Base-by-base conservation (phyloP, 2,797 vertebrate species). In the Spinus pinus region DNA sequence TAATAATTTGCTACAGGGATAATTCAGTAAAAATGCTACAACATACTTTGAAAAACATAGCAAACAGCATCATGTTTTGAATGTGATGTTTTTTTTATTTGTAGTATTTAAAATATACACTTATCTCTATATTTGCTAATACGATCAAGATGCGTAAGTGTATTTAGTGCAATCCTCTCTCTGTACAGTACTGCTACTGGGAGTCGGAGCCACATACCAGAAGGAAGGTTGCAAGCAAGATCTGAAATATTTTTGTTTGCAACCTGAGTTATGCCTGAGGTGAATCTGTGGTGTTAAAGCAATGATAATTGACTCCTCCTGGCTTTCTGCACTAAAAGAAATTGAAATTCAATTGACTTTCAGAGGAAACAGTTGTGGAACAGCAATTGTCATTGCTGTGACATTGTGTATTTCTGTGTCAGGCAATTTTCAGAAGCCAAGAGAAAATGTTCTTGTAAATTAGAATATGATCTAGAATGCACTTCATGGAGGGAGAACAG, bases 331-430 rank as follows among this genome's bases (percentile, higher is more conserved):
- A 78, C 41, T 93, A 93, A 96, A 97, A 95, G 72, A 95, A 97
- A 97, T 97, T 97, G 96, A 97, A 98, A 97, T 97, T 97, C 97
- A 96, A 94, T 97, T 96, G 97, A 93, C 90, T 97, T 97, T 92
- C 92, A 86, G 23, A 91, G 93, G 66, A 90, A 96, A 87, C 94
- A 96, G 93, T 80, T 93, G 86, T 89, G 77, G 74, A 96, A 86
- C 56, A 84, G 93, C 96, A 97, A 94, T 97, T 98, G 97, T 97
- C 97, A 96, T 97, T 97, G 96, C 91, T 95, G 54, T 96, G 96
- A 97, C 96, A 97, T 97, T 97, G 94, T 94, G 64, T 93, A 31
- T 90, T 96, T 96, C 79, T 95, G 33, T 67, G 83, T 67, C 81
- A 94, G 90, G 65, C 56, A 72, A 37, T 54, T 88, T 71, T 92